Evolutionary conservation across 2,888 invertebrate species (phyloP), one percentile per base, ranked within the genome.

Genomic region (Scaptomyza cyrtandrae): DNA sequence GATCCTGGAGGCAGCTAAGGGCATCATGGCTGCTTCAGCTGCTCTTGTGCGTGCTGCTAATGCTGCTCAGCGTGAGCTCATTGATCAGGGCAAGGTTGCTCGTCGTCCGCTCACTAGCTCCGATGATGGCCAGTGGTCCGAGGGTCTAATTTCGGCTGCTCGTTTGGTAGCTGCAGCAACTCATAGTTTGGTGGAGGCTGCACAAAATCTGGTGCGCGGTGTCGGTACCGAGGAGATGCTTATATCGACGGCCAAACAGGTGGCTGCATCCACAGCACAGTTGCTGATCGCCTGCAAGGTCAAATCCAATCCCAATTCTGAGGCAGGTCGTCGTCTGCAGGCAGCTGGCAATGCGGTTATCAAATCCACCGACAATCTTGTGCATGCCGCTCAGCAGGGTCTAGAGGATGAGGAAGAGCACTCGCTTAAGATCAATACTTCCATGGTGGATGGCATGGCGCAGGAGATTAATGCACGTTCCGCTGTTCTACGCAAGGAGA

Each of bases 81-180:
- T 99, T 49, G 97, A 96, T 78, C 95, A 95, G 91, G 99, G 99
- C 77, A 97, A 97, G 92, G 97, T 97, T 31, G 95, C 96, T 0
- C 94, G 96, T 0, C 95, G 96, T 0, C 97, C 97, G 0, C 92
- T 96, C 0, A 96, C 95, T 6, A 96, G 97, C 13, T 97, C 98
- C 0, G 98, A 98, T 91, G 98, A 99, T 92, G 98, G 98, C 0
- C 98, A 99, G 91, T 99, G 99, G 99, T 98, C 98, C 0, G 98
- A 99, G 92, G 99, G 99, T 0, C 94, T 99, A 59, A 96, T 99
- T 75, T 98, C 98, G 0, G 99, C 99, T 0, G 99, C 99, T 0
- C 94, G 98, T 62, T 93, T 98, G 86, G 99, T 99, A 11, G 99
- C 99, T 0, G 99, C 99, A 0, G 99, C 99, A 0, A 99, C 99